Percentiles rank a stretch among this genome's conserved stretches.
phyloP scores from a whole-genome alignment of 2,888 invertebrate genomes.

The Achlya flavicornis region DNA sequence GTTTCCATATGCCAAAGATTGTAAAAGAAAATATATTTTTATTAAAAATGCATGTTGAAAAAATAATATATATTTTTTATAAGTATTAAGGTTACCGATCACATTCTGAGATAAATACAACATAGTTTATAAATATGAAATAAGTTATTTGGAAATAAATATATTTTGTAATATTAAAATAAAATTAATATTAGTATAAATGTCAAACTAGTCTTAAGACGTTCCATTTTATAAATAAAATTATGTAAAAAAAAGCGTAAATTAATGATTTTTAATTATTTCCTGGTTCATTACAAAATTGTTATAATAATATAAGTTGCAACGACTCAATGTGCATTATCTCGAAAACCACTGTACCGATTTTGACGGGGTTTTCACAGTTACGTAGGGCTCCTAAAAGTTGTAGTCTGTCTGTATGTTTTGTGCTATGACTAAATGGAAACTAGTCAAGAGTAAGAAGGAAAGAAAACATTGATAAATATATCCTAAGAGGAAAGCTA shows the following conservation, averaged over 20 bases:
- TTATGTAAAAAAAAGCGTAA: slow-evolving; percentile 36
- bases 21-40: slow-evolving; percentile 56
- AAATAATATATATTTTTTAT: slow-evolving; percentile 39
- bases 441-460: too few relatives aligned
- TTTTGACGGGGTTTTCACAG: too few relatives aligned
- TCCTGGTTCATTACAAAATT: slow-evolving; percentile 18
- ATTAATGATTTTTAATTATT: slow-evolving; percentile 21
- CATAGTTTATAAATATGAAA: slow-evolving; percentile 15
- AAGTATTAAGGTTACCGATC: slow-evolving; percentile 22
- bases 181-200: slow-evolving; percentile 39
- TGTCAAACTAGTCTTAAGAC: slow-evolving; percentile 73
- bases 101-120: slow-evolving; percentile 24
- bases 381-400: too few relatives aligned
- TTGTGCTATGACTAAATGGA: too few relatives aligned
- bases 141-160: slow-evolving; percentile 4
- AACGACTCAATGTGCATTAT: too few relatives aligned
- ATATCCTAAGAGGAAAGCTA: too few relatives aligned
- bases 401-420: too few relatives aligned
- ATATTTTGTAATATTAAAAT: slow-evolving; percentile 8
- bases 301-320: too few relatives aligned
- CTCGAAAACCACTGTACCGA: too few relatives aligned
- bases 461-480: too few relatives aligned
- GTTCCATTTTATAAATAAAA: slow-evolving; percentile 67
- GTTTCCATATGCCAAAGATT: slow-evolving; percentile 73
- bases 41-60: slow-evolving; percentile 64